Conservation (phyloP, 2,888 invertebrate genomes). For the Rhagophthalmus giganteus region DNA sequence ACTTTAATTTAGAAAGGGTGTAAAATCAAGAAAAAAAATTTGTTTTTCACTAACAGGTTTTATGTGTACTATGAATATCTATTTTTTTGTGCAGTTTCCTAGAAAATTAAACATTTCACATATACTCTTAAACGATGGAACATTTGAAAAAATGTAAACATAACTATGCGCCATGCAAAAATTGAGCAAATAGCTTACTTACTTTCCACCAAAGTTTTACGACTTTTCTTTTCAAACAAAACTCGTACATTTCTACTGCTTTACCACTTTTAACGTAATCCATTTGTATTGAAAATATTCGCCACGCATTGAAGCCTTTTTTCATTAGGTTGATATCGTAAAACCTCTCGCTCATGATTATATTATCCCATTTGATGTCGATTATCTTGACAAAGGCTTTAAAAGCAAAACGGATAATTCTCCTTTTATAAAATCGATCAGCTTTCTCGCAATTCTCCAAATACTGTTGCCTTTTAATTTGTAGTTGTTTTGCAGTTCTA, state of each 20-base stretch:
- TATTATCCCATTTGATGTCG: conserved; percentile 49
- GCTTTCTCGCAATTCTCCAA: conserved; percentile 55
- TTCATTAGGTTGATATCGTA: conserved; percentile 39
- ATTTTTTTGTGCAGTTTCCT: too few species aligned
- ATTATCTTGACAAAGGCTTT: conserved; percentile 50
- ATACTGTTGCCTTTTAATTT: conserved; percentile 57
- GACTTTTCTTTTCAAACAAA: conserved; percentile 55
- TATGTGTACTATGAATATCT: too few species aligned
- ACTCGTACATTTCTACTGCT: conserved; percentile 62
- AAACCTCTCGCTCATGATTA: conserved; percentile 39
- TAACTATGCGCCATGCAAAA: not conserved
- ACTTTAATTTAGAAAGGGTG: too few species aligned
- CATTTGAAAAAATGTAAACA: not conserved
- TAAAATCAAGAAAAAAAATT: too few species aligned
- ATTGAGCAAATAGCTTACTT: conserved; percentile 27
- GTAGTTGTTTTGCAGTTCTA: conserved; percentile 62
- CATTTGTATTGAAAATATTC: conserved; percentile 36
- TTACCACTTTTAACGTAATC: conserved; percentile 57
- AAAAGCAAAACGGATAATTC: conserved; percentile 49
- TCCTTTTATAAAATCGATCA: conserved; percentile 51
- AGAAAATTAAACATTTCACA: too few species aligned
- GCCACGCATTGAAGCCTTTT: conserved; percentile 39
- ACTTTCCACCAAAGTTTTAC: conserved; percentile 60
- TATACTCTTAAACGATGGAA: not conserved
- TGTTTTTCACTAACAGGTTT: too few species aligned